Evolutionary conservation across 2,113 vertebrate genomes (phyloP).

Genomic region (Amphilophus citrinellus): DNA sequence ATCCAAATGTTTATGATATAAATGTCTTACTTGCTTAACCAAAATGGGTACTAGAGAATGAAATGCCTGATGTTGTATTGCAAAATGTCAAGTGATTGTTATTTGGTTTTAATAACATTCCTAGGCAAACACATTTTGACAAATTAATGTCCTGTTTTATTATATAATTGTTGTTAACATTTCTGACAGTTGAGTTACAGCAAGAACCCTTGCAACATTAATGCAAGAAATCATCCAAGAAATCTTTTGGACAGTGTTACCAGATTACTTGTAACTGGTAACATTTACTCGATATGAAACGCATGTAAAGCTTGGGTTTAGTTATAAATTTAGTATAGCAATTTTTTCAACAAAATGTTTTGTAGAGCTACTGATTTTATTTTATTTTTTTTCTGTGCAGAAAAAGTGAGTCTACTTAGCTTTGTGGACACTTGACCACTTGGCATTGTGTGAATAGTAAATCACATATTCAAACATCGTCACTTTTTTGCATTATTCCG

Average conservation of each 20-base stretch:
- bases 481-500: not conserved
- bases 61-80: not conserved
- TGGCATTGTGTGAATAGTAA: not conserved
- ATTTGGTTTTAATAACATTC: not conserved
- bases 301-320: not conserved
- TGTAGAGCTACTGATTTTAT: not conserved
- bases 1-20: not conserved
- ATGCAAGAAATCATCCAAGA: not conserved
- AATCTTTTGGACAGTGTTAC: not conserved
- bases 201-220: not conserved
- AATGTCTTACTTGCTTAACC: not conserved
- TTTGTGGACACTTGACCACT: not conserved
- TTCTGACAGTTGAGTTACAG: not conserved
- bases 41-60: not conserved
- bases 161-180: not conserved
- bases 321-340: not conserved
- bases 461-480: not conserved
- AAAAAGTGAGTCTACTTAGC: not conserved
- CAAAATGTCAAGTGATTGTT: not conserved
- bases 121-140: not conserved
- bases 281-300: not conserved
- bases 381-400: not conserved
- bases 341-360: too few species aligned
- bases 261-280: not conserved
- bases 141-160: not conserved